Evolutionary conservation across 2,888 invertebrate species (phyloP).

Genomic region (Hesperia comma): DNA sequence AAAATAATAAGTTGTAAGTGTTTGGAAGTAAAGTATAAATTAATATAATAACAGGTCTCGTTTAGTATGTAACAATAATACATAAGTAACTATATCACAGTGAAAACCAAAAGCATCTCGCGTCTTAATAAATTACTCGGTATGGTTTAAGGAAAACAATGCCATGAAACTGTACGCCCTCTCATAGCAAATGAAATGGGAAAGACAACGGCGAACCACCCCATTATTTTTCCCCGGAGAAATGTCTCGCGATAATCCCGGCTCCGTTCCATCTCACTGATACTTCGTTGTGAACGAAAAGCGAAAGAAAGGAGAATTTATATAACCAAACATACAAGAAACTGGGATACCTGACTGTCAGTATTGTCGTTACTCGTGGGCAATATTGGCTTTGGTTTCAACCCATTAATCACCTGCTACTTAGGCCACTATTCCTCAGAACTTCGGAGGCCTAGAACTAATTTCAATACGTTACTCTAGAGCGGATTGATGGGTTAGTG

Average conservation of each 20-base stretch:
- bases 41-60: too few relatives aligned
- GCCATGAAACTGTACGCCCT: constrained; percentile 11
- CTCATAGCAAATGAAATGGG: constrained; percentile 30
- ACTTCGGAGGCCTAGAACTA: too few relatives aligned
- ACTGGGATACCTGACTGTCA: too few relatives aligned
- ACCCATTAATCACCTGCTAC: too few relatives aligned
- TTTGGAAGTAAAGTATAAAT: too few relatives aligned
- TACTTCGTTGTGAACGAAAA: not conserved
- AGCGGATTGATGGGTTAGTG: too few relatives aligned
- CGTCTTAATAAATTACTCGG: constrained; percentile 2
- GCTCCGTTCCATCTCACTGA: constrained; percentile 21
- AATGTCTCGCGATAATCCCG: constrained; percentile 25
- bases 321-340: not conserved
- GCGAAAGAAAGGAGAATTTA: not conserved
- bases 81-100: not conserved
- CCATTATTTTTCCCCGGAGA: constrained; percentile 33
- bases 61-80: too few relatives aligned
- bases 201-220: constrained; percentile 22
- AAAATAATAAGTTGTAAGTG: too few relatives aligned
- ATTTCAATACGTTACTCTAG: too few relatives aligned
- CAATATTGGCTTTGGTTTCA: too few relatives aligned
- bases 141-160: constrained; percentile 17
- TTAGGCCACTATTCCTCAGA: too few relatives aligned
- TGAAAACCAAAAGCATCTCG: not conserved
- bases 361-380: too few relatives aligned